These are phyloP conservation scores for Phortica variegata DNA, from an alignment of 1,140 invertebrate genomes.

Conservation along the genomic window DNA sequence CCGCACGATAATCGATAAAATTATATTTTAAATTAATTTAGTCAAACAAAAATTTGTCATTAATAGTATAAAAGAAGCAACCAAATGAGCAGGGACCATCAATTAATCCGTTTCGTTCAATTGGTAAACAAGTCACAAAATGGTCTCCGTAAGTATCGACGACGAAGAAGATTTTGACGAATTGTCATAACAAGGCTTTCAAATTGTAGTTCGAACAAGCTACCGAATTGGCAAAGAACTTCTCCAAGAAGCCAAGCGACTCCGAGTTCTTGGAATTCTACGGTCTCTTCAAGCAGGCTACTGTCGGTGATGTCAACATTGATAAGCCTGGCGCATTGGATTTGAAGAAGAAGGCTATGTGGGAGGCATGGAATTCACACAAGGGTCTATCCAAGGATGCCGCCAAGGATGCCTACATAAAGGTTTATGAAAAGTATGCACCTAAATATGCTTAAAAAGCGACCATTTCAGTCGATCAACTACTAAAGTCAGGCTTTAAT, in stretches of 20 bases:
- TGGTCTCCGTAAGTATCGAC: conserved; percentile 15
- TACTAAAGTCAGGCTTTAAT: too few species aligned
- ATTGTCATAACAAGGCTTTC: neutral
- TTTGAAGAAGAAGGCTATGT: conserved; percentile 93
- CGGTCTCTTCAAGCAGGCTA: conserved; percentile 83
- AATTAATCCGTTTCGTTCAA: neutral
- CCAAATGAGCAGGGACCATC: neutral
- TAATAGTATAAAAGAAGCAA: neutral
- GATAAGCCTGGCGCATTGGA: conserved; percentile 85
- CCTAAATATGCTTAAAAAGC: conserved; percentile 39
- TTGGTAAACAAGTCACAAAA: conserved; percentile 2
- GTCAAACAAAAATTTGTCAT: too few species aligned
- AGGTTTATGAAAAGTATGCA: conserved; percentile 68
- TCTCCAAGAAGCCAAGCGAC: conserved; percentile 75
- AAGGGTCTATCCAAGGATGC: conserved; percentile 79
- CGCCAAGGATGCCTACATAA: conserved; percentile 81
- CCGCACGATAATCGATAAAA: too few species aligned
- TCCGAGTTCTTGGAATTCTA: conserved; percentile 83
- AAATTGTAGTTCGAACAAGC: conserved; percentile 65
- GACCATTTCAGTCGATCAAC: too few species aligned
- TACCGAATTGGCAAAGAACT: conserved; percentile 72
- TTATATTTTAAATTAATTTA: too few species aligned
- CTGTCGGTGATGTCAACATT: conserved; percentile 76
- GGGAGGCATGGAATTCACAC: conserved; percentile 86
- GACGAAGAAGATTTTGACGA: neutral